phyloP scores from a whole-genome alignment of 2,888 invertebrate species.

The Cryptus viduatorius region DNA sequence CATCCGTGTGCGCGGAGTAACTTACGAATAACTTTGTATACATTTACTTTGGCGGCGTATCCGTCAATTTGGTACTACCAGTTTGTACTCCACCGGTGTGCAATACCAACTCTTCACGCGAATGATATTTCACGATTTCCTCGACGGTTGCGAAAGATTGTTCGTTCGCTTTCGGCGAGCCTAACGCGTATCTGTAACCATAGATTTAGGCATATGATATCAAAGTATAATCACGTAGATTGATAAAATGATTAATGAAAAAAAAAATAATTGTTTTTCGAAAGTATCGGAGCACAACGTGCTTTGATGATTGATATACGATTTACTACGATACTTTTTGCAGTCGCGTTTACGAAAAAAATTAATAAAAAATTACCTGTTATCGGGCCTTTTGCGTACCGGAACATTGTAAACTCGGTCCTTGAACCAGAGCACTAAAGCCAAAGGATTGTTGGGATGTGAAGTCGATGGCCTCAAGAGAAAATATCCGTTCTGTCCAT shows the following conservation, averaged over 20 bases:
- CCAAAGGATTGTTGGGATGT: constrained; percentile 83
- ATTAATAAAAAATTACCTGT: constrained; percentile 77
- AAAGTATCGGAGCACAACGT: no score
- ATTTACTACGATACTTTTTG: constrained; percentile 8
- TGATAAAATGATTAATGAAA: background rate
- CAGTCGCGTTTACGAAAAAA: background rate
- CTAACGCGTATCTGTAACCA: constrained; percentile 82
- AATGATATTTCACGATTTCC: constrained; percentile 82
- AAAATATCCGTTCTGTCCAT: constrained; percentile 82
- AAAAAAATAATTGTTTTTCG: background rate
- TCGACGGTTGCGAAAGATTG: constrained; percentile 81
- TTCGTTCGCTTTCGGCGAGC: constrained; percentile 83
- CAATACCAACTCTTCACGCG: constrained; percentile 80
- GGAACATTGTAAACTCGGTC: constrained; percentile 84
- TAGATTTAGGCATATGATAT: background rate
- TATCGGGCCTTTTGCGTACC: constrained; percentile 82
- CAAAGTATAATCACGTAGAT: background rate
- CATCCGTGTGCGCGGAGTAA: constrained; percentile 5
- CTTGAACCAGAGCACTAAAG: constrained; percentile 83
- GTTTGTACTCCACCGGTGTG: constrained; percentile 79
- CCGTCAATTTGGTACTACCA: constrained; percentile 80
- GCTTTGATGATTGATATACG: background rate
- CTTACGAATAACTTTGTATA: constrained; percentile 42
- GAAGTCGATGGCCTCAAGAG: constrained; percentile 83
- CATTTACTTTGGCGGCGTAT: constrained; percentile 80